Conservation (phyloP, 2,797 vertebrate genomes). For the Clarias fuscus region DNA sequence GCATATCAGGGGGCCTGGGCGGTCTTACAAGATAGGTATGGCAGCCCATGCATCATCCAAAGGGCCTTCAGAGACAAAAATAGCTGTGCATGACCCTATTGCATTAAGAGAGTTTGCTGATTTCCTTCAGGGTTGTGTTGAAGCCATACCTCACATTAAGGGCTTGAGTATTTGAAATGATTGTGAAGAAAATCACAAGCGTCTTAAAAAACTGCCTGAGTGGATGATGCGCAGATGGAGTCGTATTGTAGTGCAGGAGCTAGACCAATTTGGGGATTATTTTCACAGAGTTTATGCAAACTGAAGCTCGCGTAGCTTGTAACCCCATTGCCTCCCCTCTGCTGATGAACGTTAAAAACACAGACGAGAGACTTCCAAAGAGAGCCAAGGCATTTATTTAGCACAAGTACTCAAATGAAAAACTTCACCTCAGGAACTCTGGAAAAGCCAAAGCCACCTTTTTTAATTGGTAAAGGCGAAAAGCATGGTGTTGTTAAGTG, state of each 20-base stretch:
- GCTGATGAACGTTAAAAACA: no score
- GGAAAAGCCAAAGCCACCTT: slow-evolving; percentile 40
- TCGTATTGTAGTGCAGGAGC: no score
- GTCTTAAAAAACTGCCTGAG: neutral
- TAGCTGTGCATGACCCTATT: slow-evolving; percentile 1
- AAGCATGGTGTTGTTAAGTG: no score
- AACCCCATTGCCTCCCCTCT: no score
- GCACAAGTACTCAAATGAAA: no score
- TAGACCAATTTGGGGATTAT: no score
- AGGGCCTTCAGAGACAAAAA: slow-evolving; percentile 50
- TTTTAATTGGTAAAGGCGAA: slow-evolving; percentile 30
- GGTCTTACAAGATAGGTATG: slow-evolving; percentile 31
- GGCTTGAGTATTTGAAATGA: neutral
- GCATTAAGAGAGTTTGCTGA: neutral
- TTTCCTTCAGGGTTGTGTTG: neutral
- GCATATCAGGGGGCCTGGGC: slow-evolving; percentile 29
- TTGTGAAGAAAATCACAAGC: slow-evolving; percentile 17
- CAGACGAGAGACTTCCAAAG: no score
- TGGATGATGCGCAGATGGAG: neutral
- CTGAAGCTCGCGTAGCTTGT: no score
- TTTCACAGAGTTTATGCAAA: no score
- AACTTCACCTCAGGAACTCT: neutral
- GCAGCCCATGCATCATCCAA: slow-evolving; percentile 41
- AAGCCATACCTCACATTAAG: neutral
- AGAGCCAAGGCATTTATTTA: no score